phyloP scores from a whole-genome alignment of 2,113 vertebrate species.

The Albula goreensis region DNA sequence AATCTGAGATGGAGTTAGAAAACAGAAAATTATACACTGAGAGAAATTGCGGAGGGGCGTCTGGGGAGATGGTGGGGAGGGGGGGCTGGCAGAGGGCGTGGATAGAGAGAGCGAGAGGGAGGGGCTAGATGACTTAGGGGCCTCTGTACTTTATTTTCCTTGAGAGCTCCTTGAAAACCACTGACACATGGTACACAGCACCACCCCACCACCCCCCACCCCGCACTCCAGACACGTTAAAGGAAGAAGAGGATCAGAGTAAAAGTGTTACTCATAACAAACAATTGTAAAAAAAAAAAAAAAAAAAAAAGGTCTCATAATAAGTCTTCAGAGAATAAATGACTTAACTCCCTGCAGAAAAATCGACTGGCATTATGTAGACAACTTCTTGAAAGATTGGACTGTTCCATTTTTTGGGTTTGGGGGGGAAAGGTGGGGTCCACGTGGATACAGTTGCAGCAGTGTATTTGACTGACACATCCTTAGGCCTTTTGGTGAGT shows the following conservation, averaged over 20 bases:
- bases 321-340: slow-evolving; percentile 6
- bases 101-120: slow-evolving; percentile 12
- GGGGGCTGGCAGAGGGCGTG: slow-evolving; percentile 4
- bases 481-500: slow-evolving; percentile 29
- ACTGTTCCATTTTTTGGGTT: slow-evolving; percentile 48
- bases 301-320: slow-evolving; percentile 6
- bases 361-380: not conserved
- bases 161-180: slow-evolving; percentile 70
- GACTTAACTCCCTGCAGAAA: not conserved
- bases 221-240: slow-evolving; percentile 40
- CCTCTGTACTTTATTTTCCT: slow-evolving; percentile 65
- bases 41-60: slow-evolving; percentile 17
- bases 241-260: slow-evolving; percentile 28
- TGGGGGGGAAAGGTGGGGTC: slow-evolving; percentile 24
- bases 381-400: slow-evolving; percentile 50
- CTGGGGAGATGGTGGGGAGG: slow-evolving; percentile 21
- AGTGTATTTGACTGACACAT: slow-evolving; percentile 63
- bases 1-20: slow-evolving; percentile 34
- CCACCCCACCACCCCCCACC: slow-evolving; percentile 35
- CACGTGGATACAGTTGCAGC: slow-evolving; percentile 27
- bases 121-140: slow-evolving; percentile 41
- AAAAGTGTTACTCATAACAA: slow-evolving; percentile 30
- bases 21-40: slow-evolving; percentile 27
- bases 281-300: not conserved
- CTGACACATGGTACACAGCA: slow-evolving; percentile 67